phyloP scores from a whole-genome alignment of 2,797 vertebrate species.

The Champsocephalus gunnari region DNA sequence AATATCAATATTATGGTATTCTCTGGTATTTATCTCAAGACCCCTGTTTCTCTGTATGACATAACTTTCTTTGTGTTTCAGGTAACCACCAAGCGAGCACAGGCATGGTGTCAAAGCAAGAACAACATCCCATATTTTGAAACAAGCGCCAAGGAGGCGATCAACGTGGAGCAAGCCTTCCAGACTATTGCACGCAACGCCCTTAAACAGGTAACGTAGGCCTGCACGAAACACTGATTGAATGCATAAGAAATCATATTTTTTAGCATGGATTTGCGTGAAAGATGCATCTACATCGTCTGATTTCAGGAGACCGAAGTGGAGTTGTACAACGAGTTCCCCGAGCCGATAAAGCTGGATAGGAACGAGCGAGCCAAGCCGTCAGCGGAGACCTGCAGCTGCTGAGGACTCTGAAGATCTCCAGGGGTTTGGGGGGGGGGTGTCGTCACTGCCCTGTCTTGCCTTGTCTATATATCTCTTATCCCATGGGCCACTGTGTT shows the following conservation, averaged over 20 bases:
- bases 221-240: neutral
- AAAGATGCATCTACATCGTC: neutral
- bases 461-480: slow-evolving; percentile 83
- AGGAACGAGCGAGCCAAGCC: slow-evolving; percentile 95
- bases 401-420: slow-evolving; percentile 88
- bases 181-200: slow-evolving; percentile 99
- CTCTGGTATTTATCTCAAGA: no score
- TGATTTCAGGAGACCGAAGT: slow-evolving; percentile 94
- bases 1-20: no score
- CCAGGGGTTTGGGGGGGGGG: slow-evolving; percentile 15
- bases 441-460: slow-evolving; percentile 76
- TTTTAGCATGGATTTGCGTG: neutral
- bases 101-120: slow-evolving; percentile 99
- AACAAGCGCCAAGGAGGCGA: slow-evolving; percentile 99
- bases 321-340: slow-evolving; percentile 99
- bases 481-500: slow-evolving; percentile 59
- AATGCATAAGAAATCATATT: neutral
- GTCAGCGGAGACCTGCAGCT: slow-evolving; percentile 95
- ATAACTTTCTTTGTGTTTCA: slow-evolving; percentile 64
- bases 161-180: slow-evolving; percentile 99
- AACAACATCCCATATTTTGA: slow-evolving; percentile 99
- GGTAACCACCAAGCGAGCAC: slow-evolving; percentile 98
- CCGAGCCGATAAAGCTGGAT: slow-evolving; percentile 98
- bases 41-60: neutral
- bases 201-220: slow-evolving; percentile 93